Evolutionary conservation across 2,888 invertebrate species (phyloP).

Genomic region (Tenthredo amoena): DNA sequence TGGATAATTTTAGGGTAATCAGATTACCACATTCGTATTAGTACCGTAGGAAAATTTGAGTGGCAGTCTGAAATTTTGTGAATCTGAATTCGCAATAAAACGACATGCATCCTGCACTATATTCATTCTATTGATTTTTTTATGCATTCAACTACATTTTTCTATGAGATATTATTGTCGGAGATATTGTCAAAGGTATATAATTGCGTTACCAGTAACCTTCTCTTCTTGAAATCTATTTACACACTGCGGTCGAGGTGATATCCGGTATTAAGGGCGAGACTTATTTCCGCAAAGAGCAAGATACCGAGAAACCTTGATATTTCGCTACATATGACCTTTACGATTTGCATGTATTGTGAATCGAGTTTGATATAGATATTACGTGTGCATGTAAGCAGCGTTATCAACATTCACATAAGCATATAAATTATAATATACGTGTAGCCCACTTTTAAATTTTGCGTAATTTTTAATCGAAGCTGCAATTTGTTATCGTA

Average conservation of each 20-base stretch:
- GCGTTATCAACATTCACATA: neutral
- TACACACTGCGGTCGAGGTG: neutral
- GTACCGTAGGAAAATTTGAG: no score
- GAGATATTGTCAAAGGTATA: neutral
- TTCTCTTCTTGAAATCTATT: neutral
- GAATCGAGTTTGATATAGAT: neutral
- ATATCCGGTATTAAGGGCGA: neutral
- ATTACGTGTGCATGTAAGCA: neutral
- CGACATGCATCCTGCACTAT: no score
- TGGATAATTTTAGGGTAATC: no score
- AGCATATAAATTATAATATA: neutral
- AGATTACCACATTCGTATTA: no score
- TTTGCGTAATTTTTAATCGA: neutral
- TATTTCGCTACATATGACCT: constrained; percentile 16
- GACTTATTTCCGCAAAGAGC: constrained; percentile 6
- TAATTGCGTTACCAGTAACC: neutral
- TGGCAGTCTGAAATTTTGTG: no score
- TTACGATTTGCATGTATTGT: neutral
- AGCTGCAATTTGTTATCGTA: neutral
- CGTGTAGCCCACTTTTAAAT: neutral
- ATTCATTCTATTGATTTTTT: neutral
- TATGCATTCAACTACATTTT: neutral
- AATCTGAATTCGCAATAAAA: no score
- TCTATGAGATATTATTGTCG: neutral
- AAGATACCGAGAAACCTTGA: constrained; percentile 13